These are phyloP conservation scores for Siniperca undulata DNA, from an alignment of 2,797 vertebrate genomes.

Conservation along the genomic window DNA sequence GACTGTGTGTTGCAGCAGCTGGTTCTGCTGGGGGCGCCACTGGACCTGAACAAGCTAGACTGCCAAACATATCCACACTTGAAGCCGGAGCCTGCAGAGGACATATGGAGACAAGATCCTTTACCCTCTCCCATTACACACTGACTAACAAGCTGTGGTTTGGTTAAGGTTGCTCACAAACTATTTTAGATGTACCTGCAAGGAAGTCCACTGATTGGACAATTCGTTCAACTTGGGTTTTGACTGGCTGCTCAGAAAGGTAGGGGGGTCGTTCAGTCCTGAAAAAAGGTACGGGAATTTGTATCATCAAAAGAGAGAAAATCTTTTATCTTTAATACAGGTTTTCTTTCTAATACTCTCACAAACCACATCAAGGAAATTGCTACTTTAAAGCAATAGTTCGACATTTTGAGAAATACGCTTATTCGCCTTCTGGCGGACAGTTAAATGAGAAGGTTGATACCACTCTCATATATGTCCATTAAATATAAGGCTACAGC, in stretches of 20 bases:
- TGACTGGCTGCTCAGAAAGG: constrained; percentile 73
- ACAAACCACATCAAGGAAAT: neutral
- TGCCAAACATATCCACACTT: constrained; percentile 87
- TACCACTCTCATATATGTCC: neutral
- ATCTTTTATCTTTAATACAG: neutral
- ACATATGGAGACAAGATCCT: neutral
- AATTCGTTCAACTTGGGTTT: constrained; percentile 78
- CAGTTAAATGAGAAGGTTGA: neutral
- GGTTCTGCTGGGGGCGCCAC: constrained; percentile 67
- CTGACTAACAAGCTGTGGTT: neutral
- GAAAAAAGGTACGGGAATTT: constrained; percentile 14
- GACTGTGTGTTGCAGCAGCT: constrained; percentile 56
- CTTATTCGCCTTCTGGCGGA: neutral
- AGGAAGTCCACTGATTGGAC: constrained; percentile 87
- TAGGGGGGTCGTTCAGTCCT: constrained; percentile 91
- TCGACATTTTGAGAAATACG: neutral
- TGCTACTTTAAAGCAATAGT: neutral
- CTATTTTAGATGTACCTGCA: constrained; percentile 85
- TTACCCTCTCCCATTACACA: neutral
- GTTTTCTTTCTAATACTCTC: neutral
- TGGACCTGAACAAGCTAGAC: constrained; percentile 72
- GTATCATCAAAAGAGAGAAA: neutral
- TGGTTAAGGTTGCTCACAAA: neutral
- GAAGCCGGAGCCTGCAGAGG: constrained; percentile 83
- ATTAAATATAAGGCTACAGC: neutral